Base-by-base conservation (phyloP, 2,113 vertebrate species). In the Litocranius walleri region DNA sequence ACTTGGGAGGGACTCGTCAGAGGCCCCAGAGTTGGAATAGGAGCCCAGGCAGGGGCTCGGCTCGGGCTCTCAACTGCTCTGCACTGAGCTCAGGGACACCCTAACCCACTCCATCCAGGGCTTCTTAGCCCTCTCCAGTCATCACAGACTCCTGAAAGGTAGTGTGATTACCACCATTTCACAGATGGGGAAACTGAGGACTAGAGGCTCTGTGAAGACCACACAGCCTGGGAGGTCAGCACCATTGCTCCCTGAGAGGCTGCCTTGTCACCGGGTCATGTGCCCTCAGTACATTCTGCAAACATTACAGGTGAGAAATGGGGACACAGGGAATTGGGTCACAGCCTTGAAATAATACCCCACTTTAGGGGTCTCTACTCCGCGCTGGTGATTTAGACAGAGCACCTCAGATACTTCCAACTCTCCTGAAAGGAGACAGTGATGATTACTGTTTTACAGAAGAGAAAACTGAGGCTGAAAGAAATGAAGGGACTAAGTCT, bases 11-110 rank as follows among this genome's bases (percentile, higher is more conserved):
- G 43, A 67, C 21, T 6, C 0, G 1, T 81, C 74, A 56, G 89
- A 50, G 57, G 29, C 54, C 81, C 50, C 52, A 43, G 62, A 25
- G 78, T n/a, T 64, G 81, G 87, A 50, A 48, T 33, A 59, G 85
- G 48, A 45, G n/a, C 29, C n/a, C 57, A 64, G 23, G 57, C 36
- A 21, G 4, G 13, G 14, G 23, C 33, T 25, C 0, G 0, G 33
- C 43, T 8, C 40, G 14, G 0, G 27, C 14, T 27, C 45, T 29
- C 56, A 54, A 9, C 1, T 0, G 0, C 52, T 33, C 17, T 21
- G 23, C 36, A 36, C 17, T 7, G 64, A 77, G 2, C 57, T 19
- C 67, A 40, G 7, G 10, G 12, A 29, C 4, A 7, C 3, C 30
- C 15, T n/a, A 64, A 64, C 45, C 21, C 45, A 5, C 14, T 6